Evolutionary conservation across 1,140 invertebrate genomes (phyloP).

Genomic region (Drosophila kohkoa): DNA sequence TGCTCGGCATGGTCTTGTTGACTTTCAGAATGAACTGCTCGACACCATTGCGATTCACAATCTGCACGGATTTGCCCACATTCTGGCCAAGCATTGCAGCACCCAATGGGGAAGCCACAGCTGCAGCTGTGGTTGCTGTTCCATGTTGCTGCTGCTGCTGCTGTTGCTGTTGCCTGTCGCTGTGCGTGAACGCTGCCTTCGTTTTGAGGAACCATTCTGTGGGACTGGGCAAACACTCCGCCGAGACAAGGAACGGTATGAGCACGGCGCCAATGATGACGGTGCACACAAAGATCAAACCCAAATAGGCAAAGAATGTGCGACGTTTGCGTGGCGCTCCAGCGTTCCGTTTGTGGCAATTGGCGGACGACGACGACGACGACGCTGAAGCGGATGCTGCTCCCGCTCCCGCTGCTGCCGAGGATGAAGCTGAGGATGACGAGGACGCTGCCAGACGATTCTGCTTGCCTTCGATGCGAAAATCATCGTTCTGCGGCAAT

Average conservation of each 20-base stretch:
- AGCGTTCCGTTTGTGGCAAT: slow-evolving; percentile 26
- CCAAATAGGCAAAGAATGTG: slow-evolving; percentile 81
- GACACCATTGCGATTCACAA: slow-evolving; percentile 72
- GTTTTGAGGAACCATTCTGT: slow-evolving; percentile 85
- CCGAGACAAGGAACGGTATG: slow-evolving; percentile 79
- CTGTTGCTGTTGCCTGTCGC: slow-evolving; percentile 8
- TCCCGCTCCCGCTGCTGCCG: slow-evolving; percentile 45
- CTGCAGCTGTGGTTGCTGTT: slow-evolving; percentile 14
- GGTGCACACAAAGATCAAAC: slow-evolving; percentile 80
- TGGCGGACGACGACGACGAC: neutral
- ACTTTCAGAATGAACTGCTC: slow-evolving; percentile 72
- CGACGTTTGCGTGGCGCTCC: slow-evolving; percentile 56
- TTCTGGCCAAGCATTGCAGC: slow-evolving; percentile 37
- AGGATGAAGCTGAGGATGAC: slow-evolving; percentile 25
- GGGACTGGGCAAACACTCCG: slow-evolving; percentile 79
- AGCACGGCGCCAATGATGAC: slow-evolving; percentile 81
- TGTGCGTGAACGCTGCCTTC: slow-evolving; percentile 71
- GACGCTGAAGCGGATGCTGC: neutral
- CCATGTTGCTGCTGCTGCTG: neutral
- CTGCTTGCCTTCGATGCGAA: slow-evolving; percentile 87
- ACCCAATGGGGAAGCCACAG: slow-evolving; percentile 20
- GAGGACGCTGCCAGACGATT: slow-evolving; percentile 36
- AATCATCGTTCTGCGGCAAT: slow-evolving; percentile 89
- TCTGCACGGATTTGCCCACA: slow-evolving; percentile 69
- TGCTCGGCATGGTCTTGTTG: slow-evolving; percentile 59